Percentiles rank a stretch among this genome's conserved stretches.
phyloP scores from a whole-genome alignment of 2,113 vertebrate genomes.

The Leucoraja erinaceus region DNA sequence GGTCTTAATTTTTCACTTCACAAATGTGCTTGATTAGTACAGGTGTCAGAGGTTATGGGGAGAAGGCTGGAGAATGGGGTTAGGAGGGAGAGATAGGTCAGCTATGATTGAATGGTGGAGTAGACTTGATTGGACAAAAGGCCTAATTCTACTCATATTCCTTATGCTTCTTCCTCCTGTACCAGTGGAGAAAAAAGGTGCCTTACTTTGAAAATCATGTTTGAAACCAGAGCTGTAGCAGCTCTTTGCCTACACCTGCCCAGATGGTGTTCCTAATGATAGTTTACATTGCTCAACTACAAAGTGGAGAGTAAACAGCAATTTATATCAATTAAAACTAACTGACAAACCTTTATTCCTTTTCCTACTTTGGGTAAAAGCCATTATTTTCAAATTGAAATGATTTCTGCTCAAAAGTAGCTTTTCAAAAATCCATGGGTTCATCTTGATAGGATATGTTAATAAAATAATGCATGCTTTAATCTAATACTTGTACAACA shows the following conservation, averaged over 20 bases:
- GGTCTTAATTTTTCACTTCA: slow-evolving; percentile 60
- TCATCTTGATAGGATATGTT: background rate
- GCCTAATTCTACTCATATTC: too few species aligned
- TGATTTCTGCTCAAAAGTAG: background rate
- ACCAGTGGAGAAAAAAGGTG: slow-evolving; percentile 46
- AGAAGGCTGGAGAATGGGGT: too few species aligned
- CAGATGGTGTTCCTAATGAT: background rate
- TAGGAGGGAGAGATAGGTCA: too few species aligned
- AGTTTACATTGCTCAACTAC: background rate
- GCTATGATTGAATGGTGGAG: too few species aligned
- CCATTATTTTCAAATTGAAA: background rate
- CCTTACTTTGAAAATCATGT: background rate
- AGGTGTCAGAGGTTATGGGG: too few species aligned
- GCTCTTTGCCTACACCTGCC: background rate
- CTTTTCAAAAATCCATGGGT: background rate
- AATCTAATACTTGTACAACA: background rate
- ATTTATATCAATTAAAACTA: background rate
- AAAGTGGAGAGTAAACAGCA: background rate
- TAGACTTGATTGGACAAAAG: too few species aligned
- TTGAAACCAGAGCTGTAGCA: background rate
- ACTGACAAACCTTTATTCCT: too few species aligned
- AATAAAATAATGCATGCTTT: background rate
- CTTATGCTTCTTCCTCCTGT: slow-evolving; percentile 48
- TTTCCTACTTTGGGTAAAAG: background rate
- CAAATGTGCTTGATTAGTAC: slow-evolving; percentile 29